Percentiles rank a stretch among this genome's conserved stretches.
Conservation (phyloP, 2,888 invertebrate species). For the Sympetrum striolatum region DNA sequence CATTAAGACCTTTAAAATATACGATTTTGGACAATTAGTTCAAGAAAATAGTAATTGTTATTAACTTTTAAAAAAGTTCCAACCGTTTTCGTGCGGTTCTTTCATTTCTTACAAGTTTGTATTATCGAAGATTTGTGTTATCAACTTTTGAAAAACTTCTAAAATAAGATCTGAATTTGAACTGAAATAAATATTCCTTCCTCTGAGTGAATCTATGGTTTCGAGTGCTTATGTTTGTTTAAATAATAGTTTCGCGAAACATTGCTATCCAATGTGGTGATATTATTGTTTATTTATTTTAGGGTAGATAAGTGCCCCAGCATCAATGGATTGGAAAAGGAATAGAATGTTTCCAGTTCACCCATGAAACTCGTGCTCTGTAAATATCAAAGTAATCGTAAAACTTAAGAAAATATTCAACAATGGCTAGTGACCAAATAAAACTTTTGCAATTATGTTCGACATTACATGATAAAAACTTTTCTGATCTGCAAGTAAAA, state of each 20-base stretch:
- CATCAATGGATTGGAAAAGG: neutral
- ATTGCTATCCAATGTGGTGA: neutral
- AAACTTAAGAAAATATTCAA: neutral
- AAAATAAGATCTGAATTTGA: neutral
- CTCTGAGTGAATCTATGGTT: neutral
- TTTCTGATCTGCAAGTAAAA: constrained; percentile 64
- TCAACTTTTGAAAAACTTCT: neutral
- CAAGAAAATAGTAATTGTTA: neutral
- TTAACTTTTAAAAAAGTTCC: neutral
- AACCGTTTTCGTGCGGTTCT: neutral
- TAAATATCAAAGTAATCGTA: neutral
- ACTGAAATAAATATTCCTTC: neutral
- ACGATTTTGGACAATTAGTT: neutral
- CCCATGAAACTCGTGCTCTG: neutral
- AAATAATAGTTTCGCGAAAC: too few species aligned
- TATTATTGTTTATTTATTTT: neutral
- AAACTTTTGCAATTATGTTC: constrained; percentile 65
- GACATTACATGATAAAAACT: constrained; percentile 62
- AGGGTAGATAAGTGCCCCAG: neutral
- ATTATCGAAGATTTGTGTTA: neutral
- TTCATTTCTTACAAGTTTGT: neutral
- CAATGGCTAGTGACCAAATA: constrained; percentile 56
- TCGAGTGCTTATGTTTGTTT: too few species aligned
- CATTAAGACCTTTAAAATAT: neutral
- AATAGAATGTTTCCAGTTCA: neutral